Conservation (phyloP, 2,797 vertebrate species). For the Liasis olivaceus region DNA sequence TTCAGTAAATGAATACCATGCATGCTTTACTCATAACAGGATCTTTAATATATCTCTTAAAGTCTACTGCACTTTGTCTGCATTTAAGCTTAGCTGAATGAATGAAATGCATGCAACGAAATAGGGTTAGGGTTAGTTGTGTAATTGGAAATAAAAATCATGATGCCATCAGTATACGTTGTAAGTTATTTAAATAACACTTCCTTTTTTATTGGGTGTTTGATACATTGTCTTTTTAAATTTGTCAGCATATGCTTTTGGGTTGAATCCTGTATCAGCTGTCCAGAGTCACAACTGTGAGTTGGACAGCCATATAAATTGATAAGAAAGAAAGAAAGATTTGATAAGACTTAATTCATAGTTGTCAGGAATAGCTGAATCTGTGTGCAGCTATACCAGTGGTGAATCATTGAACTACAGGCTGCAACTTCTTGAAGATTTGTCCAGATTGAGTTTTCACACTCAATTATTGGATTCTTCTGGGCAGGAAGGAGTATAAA, state of each 20-base stretch:
- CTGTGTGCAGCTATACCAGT: background rate
- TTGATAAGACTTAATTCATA: background rate
- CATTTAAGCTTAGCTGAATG: background rate
- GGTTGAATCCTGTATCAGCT: background rate
- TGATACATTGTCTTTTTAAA: background rate
- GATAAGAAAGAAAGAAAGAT: background rate
- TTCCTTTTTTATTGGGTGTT: conserved; percentile 36
- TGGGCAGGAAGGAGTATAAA: background rate
- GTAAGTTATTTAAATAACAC: conserved; percentile 41
- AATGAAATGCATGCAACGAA: background rate
- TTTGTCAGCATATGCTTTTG: background rate
- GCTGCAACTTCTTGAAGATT: background rate
- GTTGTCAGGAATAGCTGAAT: background rate
- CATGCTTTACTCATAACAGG: background rate
- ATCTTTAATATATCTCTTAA: background rate
- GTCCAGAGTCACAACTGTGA: background rate
- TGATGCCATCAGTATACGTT: background rate
- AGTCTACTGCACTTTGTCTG: background rate
- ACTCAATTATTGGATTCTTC: background rate
- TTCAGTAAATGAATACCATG: background rate
- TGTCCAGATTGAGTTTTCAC: background rate
- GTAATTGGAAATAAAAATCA: background rate
- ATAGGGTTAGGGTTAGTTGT: background rate
- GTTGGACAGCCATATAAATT: background rate
- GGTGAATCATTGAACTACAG: background rate